Percentiles rank a stretch among this genome's conserved stretches.
Evolutionary conservation across 2,888 invertebrate genomes (phyloP).

Genomic region (Cyrtodaria siliqua): DNA sequence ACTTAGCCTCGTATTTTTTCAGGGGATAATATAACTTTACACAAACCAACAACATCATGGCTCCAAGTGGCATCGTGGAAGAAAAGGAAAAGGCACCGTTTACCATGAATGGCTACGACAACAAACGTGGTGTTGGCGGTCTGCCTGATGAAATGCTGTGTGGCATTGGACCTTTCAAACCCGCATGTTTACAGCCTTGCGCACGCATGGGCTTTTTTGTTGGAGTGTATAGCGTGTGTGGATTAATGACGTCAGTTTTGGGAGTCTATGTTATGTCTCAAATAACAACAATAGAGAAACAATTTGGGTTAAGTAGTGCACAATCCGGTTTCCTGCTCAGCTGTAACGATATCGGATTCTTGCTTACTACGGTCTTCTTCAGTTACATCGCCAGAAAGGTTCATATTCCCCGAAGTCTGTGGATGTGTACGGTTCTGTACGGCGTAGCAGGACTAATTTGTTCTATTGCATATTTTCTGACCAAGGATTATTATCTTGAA

Average conservation of each 20-base stretch:
- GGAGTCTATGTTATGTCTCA: conserved; percentile 68
- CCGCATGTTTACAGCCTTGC: conserved; percentile 49
- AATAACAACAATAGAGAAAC: conserved; percentile 76
- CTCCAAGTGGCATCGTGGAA: too few relatives aligned
- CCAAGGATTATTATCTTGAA: conserved; percentile 44
- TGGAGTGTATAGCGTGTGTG: conserved; percentile 58
- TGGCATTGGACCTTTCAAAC: conserved; percentile 60
- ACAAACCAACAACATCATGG: too few relatives aligned
- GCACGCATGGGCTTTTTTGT: conserved; percentile 60
- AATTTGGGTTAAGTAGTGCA: conserved; percentile 75
- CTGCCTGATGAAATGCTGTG: conserved; percentile 62
- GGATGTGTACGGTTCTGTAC: conserved; percentile 54
- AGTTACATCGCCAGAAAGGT: conserved; percentile 63
- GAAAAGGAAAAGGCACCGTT: too few relatives aligned
- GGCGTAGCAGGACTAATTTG: conserved; percentile 65
- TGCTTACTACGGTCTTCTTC: conserved; percentile 67
- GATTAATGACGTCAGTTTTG: conserved; percentile 63
- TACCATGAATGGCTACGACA: too few relatives aligned
- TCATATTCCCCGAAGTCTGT: conserved; percentile 64
- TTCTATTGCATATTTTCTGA: conserved; percentile 57
- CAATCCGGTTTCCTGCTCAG: conserved; percentile 76
- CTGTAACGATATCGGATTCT: conserved; percentile 78
- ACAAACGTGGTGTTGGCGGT: too few relatives aligned
- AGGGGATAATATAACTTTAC: too few relatives aligned
- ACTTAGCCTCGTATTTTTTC: too few relatives aligned